Evolutionary conservation across 2,113 vertebrate genomes (phyloP).

Genomic region (Eulacestoma nigropectus): DNA sequence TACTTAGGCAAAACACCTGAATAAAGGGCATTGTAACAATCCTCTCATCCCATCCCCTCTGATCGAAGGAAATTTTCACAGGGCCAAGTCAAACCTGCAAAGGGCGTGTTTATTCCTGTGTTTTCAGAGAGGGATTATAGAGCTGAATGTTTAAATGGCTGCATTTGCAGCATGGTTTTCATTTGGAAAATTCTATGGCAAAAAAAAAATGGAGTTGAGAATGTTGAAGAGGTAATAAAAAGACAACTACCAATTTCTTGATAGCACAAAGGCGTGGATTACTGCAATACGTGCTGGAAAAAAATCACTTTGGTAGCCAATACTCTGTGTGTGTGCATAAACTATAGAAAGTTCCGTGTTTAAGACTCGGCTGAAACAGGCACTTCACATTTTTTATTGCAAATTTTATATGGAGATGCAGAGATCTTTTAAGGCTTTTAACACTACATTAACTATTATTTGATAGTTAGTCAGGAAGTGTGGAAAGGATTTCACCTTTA

Average conservation of each 20-base stretch:
- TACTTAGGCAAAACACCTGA: not conserved
- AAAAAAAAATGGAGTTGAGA: not conserved
- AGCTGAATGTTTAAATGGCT: not conserved
- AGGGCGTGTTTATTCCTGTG: not conserved
- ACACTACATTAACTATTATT: not conserved
- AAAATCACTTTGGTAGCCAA: not conserved
- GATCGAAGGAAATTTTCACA: not conserved
- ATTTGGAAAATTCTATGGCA: not conserved
- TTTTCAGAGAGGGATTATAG: not conserved
- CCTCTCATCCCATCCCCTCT: not conserved
- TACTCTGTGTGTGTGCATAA: not conserved
- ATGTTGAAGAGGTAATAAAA: not conserved
- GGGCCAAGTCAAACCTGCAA: not conserved
- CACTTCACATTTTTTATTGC: not conserved
- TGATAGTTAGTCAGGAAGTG: not conserved
- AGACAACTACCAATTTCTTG: not conserved
- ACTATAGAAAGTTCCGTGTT: not conserved
- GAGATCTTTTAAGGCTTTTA: not conserved
- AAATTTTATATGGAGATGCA: not conserved
- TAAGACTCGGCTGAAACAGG: not conserved
- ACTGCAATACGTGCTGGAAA: not conserved
- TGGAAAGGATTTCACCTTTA: not conserved
- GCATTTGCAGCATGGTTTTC: not conserved
- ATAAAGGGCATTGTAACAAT: not conserved
- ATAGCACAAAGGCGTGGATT: not conserved